Percentiles rank a stretch among this genome's conserved stretches.
These are phyloP conservation scores for Metallyticus violacea DNA, from an alignment of 2,888 invertebrate genomes.

Conservation along the genomic window DNA sequence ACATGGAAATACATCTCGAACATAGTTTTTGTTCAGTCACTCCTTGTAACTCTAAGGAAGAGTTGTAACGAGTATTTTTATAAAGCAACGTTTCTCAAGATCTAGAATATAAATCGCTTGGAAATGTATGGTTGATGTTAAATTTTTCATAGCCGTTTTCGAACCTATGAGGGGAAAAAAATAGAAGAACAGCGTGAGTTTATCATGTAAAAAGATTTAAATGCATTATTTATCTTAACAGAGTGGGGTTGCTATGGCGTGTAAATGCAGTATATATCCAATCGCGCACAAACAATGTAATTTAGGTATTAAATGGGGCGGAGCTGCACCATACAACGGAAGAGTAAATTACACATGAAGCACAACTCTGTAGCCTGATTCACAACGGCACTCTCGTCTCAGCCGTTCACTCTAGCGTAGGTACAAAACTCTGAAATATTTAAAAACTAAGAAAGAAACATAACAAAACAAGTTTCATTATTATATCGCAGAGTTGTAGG, in stretches of 20 bases:
- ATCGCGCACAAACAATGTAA: not conserved
- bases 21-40: too few species aligned
- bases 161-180: not conserved
- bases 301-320: not conserved
- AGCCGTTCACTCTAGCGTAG: too few species aligned
- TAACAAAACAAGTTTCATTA: too few species aligned
- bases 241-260: not conserved
- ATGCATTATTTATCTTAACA: not conserved
- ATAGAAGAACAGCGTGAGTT: not conserved
- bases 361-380: not conserved
- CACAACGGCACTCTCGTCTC: not conserved
- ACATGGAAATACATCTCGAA: too few species aligned
- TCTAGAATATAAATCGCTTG: too few species aligned
- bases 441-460: too few species aligned
- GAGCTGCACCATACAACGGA: not conserved
- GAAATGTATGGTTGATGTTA: not conserved
- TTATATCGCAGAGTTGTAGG: too few species aligned
- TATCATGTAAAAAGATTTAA: not conserved
- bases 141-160: not conserved
- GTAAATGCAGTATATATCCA: not conserved
- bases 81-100: too few species aligned
- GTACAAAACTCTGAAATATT: too few species aligned
- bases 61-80: too few species aligned
- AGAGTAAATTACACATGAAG: not conserved
- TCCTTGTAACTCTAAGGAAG: too few species aligned